Percentiles rank a stretch among this genome's conserved stretches.
Evolutionary conservation across 2,888 invertebrate genomes (phyloP).

Genomic region (Papilio gigon): DNA sequence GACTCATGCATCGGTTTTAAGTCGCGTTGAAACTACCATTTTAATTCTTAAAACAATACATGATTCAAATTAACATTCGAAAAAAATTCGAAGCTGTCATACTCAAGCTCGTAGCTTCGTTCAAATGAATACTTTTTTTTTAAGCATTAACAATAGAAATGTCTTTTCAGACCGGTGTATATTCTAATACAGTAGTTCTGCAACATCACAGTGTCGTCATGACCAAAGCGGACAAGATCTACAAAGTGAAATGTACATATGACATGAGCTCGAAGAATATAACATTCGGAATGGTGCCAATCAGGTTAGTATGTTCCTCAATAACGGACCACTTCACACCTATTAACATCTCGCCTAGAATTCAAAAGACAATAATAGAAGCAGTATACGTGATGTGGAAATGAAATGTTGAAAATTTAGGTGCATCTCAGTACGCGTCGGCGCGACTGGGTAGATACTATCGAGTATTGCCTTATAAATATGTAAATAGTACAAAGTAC

Average conservation of each 20-base stretch:
- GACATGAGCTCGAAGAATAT: conserved; percentile 98
- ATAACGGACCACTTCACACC: conserved; percentile 40
- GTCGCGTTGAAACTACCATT: no score
- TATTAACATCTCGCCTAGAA: conserved; percentile 34
- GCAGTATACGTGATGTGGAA: conserved; percentile 60
- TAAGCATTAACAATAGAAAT: no score
- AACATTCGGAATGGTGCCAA: conserved; percentile 98
- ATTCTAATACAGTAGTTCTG: conserved; percentile 96
- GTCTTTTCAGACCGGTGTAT: conserved; percentile 91
- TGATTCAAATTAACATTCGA: no score
- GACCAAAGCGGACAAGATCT: conserved; percentile 98
- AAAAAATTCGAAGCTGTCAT: no score
- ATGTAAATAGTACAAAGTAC: conserved; percentile 20
- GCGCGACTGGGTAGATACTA: conserved; percentile 15
- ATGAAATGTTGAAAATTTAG: conserved; percentile 57
- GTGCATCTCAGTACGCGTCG: conserved; percentile 51
- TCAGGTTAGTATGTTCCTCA: conserved; percentile 83
- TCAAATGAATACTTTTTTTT: no score
- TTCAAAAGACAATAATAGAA: conserved; percentile 43
- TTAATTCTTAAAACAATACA: no score
- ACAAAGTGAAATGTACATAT: conserved; percentile 97
- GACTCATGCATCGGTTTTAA: no score
- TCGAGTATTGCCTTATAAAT: conserved; percentile 30
- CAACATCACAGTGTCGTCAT: conserved; percentile 98
- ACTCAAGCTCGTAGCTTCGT: no score